These are phyloP conservation scores for Liasis olivaceus DNA, from an alignment of 2,797 vertebrate species.

Conservation along the genomic window DNA sequence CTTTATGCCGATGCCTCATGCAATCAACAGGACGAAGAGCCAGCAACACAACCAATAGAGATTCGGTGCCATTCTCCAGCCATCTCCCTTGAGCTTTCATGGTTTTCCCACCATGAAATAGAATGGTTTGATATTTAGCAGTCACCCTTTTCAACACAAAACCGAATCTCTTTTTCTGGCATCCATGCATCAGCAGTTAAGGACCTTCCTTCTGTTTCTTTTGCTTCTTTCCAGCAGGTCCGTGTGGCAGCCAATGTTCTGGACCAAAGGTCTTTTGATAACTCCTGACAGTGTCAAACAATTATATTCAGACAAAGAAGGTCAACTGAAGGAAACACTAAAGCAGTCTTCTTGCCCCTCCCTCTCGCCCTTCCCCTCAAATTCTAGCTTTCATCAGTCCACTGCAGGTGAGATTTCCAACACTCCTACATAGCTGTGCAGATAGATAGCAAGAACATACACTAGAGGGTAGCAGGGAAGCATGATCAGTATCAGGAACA, in stretches of 20 bases:
- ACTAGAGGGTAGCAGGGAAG: slow-evolving; percentile 65
- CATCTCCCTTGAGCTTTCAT: neutral
- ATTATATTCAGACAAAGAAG: too few relatives aligned
- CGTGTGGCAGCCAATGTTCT: too few relatives aligned
- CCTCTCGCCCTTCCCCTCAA: neutral
- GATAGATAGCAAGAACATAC: slow-evolving; percentile 56
- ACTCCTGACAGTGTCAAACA: too few relatives aligned
- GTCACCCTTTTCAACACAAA: too few relatives aligned
- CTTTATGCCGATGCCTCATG: neutral
- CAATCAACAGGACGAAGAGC: neutral
- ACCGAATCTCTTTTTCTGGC: too few relatives aligned
- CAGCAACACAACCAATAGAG: slow-evolving; percentile 6
- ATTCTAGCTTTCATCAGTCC: slow-evolving; percentile 44
- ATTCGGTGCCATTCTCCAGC: neutral
- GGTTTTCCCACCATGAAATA: too few relatives aligned
- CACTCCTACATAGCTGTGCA: slow-evolving; percentile 36
- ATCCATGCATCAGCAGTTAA: too few relatives aligned
- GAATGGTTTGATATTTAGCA: neutral
- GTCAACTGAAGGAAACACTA: too few relatives aligned
- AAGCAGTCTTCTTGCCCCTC: too few relatives aligned
- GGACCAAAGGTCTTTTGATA: too few relatives aligned
- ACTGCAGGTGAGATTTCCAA: slow-evolving; percentile 54
- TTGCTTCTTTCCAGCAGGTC: too few relatives aligned
- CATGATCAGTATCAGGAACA: slow-evolving; percentile 61
- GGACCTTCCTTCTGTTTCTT: too few relatives aligned